These are phyloP conservation scores for Halcyon senegalensis DNA, from an alignment of 2,113 vertebrate genomes.

Conservation along the genomic window DNA sequence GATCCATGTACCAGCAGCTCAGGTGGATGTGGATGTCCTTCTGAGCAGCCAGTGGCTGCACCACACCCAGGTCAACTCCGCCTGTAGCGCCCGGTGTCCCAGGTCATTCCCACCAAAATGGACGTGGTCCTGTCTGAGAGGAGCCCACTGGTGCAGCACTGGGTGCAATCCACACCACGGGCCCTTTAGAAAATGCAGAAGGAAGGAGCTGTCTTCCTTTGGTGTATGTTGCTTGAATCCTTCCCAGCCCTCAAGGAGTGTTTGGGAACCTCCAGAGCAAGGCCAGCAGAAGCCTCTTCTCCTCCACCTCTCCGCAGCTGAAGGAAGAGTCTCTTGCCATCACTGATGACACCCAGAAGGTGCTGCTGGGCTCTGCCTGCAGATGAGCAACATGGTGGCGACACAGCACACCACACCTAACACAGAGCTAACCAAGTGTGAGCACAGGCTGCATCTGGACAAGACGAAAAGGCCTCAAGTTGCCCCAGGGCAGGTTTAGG, in stretches of 20 bases:
- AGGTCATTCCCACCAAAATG: neutral
- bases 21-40: neutral
- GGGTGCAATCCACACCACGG: neutral
- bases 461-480: no score
- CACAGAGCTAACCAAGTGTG: neutral
- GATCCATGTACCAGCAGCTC: neutral
- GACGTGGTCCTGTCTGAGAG: fast-evolving
- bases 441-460: fast-evolving
- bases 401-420: neutral
- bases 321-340: neutral
- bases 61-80: neutral
- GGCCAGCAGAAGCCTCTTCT: neutral
- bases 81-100: fast-evolving
- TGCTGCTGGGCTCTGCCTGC: neutral
- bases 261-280: neutral
- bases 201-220: no score
- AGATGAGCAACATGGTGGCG: neutral
- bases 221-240: fast-evolving
- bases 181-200: neutral
- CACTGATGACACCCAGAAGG: neutral
- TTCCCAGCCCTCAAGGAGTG: neutral
- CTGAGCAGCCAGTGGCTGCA: neutral
- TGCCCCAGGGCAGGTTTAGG: no score
- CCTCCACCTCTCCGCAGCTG: neutral
- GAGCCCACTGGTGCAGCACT: neutral